Evolutionary conservation across 2,888 invertebrate genomes (phyloP), one percentile per base, ranked within the genome.

Genomic region (Platynereis dumerilii): DNA sequence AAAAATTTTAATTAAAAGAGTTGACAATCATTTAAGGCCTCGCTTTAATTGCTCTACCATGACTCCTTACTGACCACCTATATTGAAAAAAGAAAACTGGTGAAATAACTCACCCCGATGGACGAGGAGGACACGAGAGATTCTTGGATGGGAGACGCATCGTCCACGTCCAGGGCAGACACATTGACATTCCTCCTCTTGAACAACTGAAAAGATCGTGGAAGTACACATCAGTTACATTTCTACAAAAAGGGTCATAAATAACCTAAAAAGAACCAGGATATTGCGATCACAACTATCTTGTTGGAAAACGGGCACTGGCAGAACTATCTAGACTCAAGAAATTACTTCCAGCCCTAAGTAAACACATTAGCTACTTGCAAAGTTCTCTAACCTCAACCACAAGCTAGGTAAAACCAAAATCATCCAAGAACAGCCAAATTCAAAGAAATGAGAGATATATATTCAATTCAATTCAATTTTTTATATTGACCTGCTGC

Each of bases 171-270:
- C 3, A 81, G 79, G 24, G 70, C 64, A 53, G 85, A 82, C 44
- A 86, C 72, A 52, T 82, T 83, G 2, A 96, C 94, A 89, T 96
- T 96, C 75, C 96, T 88, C 66, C 94, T 87, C 86, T 96, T 96
- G 71, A 92, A 93, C 44, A 96, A 86, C 84, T 84, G 72, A 7
- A 74, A 73, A 42, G 20, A 29, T n/a, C n/a, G n/a, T n/a, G n/a
- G n/a, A n/a, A n/a, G n/a, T n/a, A n/a, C n/a, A n/a, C n/a, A n/a
- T n/a, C n/a, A n/a, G n/a, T n/a, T n/a, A n/a, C n/a, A n/a, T n/a
- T n/a, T n/a, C n/a, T n/a, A n/a, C n/a, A n/a, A n/a, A n/a, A n/a
- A n/a, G n/a, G n/a, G n/a, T n/a, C n/a, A n/a, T n/a, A n/a, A n/a
- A n/a, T n/a, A n/a, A n/a, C n/a, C n/a, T n/a, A n/a, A 24, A 29